phyloP scores from a whole-genome alignment of 1,140 invertebrate species.

The Paralvinella palmiformis region DNA sequence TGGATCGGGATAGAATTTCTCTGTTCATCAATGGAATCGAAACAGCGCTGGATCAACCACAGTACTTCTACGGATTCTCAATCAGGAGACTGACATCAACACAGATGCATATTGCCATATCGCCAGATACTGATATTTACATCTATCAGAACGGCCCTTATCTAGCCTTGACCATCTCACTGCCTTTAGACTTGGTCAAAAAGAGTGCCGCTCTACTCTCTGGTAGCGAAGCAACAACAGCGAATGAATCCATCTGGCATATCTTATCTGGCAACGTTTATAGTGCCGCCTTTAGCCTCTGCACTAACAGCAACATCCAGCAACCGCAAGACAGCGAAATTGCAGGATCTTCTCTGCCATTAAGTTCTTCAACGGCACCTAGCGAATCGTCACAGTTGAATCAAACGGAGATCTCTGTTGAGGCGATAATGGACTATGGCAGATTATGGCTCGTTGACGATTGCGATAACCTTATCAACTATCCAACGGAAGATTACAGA shows the following conservation, averaged over 20 bases:
- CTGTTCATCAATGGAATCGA: conserved; percentile 18
- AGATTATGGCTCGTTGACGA: conserved; percentile 12
- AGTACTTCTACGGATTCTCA: conserved; percentile 23
- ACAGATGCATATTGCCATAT: conserved; percentile 18
- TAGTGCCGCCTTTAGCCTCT: background rate
- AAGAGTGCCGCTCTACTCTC: conserved; percentile 21
- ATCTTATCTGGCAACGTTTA: background rate
- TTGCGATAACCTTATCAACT: conserved; percentile 24
- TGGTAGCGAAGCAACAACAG: conserved; percentile 12
- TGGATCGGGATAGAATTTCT: conserved; percentile 10
- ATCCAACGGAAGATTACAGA: conserved; percentile 16
- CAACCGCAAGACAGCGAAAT: background rate
- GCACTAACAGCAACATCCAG: background rate
- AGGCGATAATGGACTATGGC: conserved; percentile 1
- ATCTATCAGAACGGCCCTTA: conserved; percentile 20
- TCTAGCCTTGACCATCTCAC: conserved; percentile 15
- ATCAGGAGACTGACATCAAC: conserved; percentile 16
- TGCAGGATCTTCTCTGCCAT: background rate
- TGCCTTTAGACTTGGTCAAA: conserved; percentile 7
- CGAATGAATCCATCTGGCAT: background rate
- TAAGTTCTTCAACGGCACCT: background rate
- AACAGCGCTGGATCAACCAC: conserved; percentile 15
- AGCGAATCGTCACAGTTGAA: background rate
- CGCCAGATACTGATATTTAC: conserved; percentile 5
- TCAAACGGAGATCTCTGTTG: background rate